A percentile compares a stretch with the other conserved stretches of the same genome.
Evolutionary conservation across 2,797 vertebrate genomes (phyloP).

Genomic region (Sebastes steindachneri): DNA sequence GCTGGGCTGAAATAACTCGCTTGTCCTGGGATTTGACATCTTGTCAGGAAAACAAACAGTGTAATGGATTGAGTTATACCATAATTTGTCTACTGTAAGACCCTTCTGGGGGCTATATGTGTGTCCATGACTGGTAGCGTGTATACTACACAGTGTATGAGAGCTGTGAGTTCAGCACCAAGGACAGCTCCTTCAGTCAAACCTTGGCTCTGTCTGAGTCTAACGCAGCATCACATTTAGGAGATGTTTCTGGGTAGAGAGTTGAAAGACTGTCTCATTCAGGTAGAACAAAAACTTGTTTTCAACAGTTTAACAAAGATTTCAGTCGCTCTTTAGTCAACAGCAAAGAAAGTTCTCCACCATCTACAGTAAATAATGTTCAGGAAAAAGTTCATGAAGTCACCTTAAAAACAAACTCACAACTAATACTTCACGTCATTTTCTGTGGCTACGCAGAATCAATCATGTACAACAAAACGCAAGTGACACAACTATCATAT

Average conservation of each 20-base stretch:
- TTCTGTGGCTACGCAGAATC: neutral
- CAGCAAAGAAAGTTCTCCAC: neutral
- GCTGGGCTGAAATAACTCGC: neutral
- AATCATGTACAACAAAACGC: neutral
- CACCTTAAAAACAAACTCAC: neutral
- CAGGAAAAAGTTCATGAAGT: too few species aligned
- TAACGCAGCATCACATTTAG: neutral
- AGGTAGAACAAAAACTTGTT: neutral
- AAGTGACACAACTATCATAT: neutral
- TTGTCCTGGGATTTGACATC: constrained; percentile 7
- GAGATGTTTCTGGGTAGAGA: neutral
- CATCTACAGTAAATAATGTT: neutral
- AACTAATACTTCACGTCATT: neutral
- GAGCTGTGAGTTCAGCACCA: constrained; percentile 30
- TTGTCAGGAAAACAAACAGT: constrained; percentile 12
- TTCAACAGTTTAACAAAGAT: neutral
- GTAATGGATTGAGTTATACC: constrained; percentile 6
- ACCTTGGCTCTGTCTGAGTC: neutral
- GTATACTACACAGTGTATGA: neutral
- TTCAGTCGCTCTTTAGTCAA: neutral
- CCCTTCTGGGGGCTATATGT: neutral
- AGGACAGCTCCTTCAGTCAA: constrained; percentile 34
- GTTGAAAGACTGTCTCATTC: neutral
- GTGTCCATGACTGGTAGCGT: neutral
- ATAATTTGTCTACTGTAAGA: neutral